phyloP scores from a whole-genome alignment of 2,888 invertebrate genomes.

The Lasioglossum oenotherae region DNA sequence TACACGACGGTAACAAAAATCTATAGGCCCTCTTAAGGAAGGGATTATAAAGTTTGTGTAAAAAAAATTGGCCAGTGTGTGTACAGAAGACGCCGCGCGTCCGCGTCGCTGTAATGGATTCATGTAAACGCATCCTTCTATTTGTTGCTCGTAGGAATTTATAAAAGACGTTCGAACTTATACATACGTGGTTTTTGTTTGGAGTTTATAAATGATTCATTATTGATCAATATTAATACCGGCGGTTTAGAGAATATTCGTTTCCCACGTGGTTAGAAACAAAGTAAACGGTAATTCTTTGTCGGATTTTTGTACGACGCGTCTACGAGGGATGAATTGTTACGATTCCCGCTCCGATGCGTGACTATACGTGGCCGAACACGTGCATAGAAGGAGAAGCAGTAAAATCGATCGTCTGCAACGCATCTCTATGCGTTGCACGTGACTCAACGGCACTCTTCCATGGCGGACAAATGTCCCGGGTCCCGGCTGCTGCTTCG shows the following conservation, averaged over 20 bases:
- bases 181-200: neutral
- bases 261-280: neutral
- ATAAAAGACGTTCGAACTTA: neutral
- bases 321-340: slow-evolving; percentile 9
- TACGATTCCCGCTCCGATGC: slow-evolving; percentile 25
- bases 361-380: slow-evolving; percentile 50
- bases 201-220: neutral
- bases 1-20: neutral
- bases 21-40: neutral
- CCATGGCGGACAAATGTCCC: slow-evolving; percentile 69
- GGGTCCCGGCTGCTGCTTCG: slow-evolving; percentile 21
- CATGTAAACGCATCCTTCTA: neutral
- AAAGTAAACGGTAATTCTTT: neutral
- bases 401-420: slow-evolving; percentile 73
- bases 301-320: neutral
- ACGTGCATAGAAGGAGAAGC: slow-evolving; percentile 63
- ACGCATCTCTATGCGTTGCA: slow-evolving; percentile 72
- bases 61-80: neutral
- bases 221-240: neutral
- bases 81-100: neutral
- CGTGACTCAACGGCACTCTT: slow-evolving; percentile 71
- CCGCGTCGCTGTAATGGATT: neutral
- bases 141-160: neutral
- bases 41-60: neutral
- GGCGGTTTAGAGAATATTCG: neutral